phyloP scores from a whole-genome alignment of 1,140 invertebrate genomes.

The Portunus trituberculatus region DNA sequence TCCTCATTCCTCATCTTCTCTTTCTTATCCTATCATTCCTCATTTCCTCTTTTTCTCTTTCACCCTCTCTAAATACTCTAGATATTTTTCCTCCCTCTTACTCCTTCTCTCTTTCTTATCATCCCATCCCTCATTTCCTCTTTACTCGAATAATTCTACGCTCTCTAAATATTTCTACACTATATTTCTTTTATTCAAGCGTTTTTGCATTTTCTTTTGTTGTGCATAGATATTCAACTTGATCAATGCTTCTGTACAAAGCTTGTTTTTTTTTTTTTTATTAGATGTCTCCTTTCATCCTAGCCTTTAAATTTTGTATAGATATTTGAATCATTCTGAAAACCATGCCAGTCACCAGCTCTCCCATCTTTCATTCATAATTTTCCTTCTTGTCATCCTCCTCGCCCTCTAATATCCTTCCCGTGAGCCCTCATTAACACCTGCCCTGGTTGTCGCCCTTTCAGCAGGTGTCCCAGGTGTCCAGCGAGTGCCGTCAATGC shows the following conservation, averaged over 20 bases:
- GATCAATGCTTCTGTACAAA: neutral
- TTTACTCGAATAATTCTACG: neutral
- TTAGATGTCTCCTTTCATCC: neutral
- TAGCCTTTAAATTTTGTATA: neutral
- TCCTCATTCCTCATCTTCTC: neutral
- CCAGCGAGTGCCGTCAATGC: constrained; percentile 81
- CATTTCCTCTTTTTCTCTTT: neutral
- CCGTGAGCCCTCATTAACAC: neutral
- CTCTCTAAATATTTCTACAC: neutral
- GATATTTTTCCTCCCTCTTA: no score
- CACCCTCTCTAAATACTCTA: no score
- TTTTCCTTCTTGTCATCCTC: no score
- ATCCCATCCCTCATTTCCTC: neutral
- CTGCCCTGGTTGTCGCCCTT: neutral
- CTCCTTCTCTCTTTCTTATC: neutral
- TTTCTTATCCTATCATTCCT: neutral
- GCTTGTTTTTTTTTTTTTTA: neutral
- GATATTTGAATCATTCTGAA: no score
- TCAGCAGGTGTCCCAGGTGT: constrained; percentile 71
- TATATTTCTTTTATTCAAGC: neutral
- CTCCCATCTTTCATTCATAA: no score
- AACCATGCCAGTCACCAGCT: no score
- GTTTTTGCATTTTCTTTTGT: neutral
- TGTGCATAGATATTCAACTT: neutral
- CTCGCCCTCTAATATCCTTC: no score